Percentiles rank a stretch among this genome's conserved stretches.
phyloP scores from a whole-genome alignment of 2,797 vertebrate genomes.

The Gambusia yucatana region DNA sequence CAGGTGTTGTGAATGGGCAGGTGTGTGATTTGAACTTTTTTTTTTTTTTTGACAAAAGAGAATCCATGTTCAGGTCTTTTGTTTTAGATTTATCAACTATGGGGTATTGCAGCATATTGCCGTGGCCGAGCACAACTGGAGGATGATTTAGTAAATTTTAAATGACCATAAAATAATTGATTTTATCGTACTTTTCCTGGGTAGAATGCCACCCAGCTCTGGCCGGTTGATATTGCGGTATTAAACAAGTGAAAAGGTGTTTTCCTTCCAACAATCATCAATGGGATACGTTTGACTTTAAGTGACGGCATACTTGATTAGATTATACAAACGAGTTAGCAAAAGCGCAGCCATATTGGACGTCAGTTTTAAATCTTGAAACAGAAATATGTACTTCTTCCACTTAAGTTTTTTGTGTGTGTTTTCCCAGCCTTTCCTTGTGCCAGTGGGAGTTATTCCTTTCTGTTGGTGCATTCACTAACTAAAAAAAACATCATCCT shows the following conservation, averaged over 20 bases:
- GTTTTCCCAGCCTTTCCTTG: not conserved
- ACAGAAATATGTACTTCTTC: not conserved
- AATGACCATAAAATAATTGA: not conserved
- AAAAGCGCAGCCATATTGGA: not conserved
- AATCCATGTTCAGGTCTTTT: constrained; percentile 22
- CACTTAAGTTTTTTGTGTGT: not conserved
- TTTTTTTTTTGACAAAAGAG: constrained; percentile 3
- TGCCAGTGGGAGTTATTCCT: not conserved
- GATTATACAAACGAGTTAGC: not conserved
- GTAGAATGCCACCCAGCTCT: not conserved
- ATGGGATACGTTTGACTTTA: not conserved
- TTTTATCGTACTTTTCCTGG: not conserved
- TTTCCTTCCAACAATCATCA: not conserved
- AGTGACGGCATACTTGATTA: not conserved
- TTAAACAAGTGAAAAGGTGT: not conserved
- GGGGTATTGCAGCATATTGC: not conserved
- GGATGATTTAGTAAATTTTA: constrained; percentile 6
- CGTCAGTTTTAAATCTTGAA: not conserved
- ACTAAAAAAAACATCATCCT: not conserved
- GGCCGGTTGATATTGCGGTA: not conserved
- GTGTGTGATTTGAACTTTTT: constrained; percentile 64
- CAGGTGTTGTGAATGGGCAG: constrained; percentile 68
- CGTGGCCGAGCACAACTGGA: not conserved
- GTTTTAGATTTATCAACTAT: constrained; percentile 7
- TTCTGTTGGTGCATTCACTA: not conserved